A percentile compares a stretch with the other conserved stretches of the same genome.
Conservation (phyloP, 2,113 vertebrate genomes). For the Lagopus leucura region DNA sequence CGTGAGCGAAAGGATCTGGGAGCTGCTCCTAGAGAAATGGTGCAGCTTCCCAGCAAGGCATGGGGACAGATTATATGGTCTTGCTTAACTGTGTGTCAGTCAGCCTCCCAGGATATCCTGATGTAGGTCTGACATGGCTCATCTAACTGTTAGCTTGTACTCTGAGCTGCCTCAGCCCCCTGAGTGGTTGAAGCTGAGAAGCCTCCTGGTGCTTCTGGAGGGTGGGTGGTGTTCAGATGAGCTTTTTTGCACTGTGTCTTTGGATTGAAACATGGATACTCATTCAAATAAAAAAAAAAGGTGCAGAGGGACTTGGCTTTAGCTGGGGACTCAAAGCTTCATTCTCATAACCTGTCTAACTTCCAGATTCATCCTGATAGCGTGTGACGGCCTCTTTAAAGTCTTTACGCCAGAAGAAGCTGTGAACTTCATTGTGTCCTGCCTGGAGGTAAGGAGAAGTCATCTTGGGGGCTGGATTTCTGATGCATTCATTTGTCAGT, state of each 20-base stretch:
- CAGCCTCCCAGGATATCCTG: background rate
- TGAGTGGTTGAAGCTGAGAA: background rate
- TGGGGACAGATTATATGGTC: background rate
- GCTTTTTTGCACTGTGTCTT: background rate
- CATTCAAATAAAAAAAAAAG: background rate
- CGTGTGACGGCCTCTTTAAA: slow-evolving; percentile 97
- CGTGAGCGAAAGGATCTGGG: background rate
- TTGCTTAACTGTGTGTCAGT: background rate
- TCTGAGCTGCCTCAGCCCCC: background rate
- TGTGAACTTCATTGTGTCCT: slow-evolving; percentile 87
- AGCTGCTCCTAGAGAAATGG: background rate
- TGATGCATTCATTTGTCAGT: background rate
- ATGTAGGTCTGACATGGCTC: background rate
- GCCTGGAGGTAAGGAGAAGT: slow-evolving; percentile 84
- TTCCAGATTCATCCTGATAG: slow-evolving; percentile 92
- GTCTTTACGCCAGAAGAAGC: slow-evolving; percentile 96
- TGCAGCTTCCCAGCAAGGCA: background rate
- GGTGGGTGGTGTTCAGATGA: background rate
- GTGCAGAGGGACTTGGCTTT: background rate
- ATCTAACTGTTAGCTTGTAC: background rate
- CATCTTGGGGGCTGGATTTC: accelerated
- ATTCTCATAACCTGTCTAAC: background rate
- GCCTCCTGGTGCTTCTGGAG: background rate
- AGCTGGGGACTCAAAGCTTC: background rate
- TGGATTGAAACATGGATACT: accelerated